Percentiles rank a stretch among this genome's conserved stretches.
These are phyloP conservation scores for Melanostigma gelatinosum DNA, from an alignment of 2,113 vertebrate species.

Conservation along the genomic window DNA sequence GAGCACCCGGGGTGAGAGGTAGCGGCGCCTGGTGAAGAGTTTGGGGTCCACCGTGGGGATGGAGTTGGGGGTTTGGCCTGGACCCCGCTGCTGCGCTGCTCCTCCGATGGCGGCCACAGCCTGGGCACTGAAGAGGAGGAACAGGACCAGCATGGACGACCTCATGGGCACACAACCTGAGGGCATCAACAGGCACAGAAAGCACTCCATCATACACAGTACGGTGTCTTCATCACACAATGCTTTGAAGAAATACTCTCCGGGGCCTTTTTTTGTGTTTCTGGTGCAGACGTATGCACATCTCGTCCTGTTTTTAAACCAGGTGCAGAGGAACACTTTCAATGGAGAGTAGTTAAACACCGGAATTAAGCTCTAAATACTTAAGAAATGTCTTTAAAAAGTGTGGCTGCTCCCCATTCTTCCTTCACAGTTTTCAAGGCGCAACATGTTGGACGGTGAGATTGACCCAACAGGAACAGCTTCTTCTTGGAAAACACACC, in stretches of 20 bases:
- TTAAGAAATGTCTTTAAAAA: neutral
- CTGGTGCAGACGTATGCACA: neutral
- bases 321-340: neutral
- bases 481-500: conserved; percentile 19
- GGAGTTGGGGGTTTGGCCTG: conserved; percentile 30
- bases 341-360: neutral
- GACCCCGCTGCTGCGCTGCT: conserved; percentile 71
- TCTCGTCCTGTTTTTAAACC: neutral
- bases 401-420: neutral
- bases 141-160: conserved; percentile 94
- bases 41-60: conserved; percentile 90
- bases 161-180: conserved; percentile 89
- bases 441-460: conserved; percentile 18
- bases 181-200: conserved; percentile 1
- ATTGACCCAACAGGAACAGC: neutral
- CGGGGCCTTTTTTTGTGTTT: neutral
- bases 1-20: conserved; percentile 91
- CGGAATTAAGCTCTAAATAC: neutral
- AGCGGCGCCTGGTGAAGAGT: conserved; percentile 88
- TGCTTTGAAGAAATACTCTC: neutral
- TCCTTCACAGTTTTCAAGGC: neutral
- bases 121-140: conserved; percentile 92
- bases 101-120: conserved; percentile 86
- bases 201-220: neutral
- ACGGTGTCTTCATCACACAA: neutral